Base-by-base conservation (phyloP, 2,113 vertebrate genomes). In the Malurus cyaneus region DNA sequence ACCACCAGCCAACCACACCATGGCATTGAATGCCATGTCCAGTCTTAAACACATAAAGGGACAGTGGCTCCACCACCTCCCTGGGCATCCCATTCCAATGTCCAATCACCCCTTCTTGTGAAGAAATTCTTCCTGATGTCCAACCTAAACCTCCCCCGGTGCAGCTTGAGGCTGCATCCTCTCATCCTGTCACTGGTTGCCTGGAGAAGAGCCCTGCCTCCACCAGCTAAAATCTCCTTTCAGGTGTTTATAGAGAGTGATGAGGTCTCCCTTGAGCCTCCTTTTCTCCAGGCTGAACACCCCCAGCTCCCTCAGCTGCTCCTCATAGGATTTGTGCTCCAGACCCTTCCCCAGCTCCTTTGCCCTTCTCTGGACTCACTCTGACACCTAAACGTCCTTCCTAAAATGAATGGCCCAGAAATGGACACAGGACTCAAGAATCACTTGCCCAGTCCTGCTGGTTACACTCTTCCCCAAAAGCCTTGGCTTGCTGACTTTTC, bases 161-260 rank as follows among this genome's bases (percentile, higher is more conserved):
- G 2, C 50, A 19, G 39, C 34, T 42, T 49, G 60, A 34, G 24
- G 29, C 52, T 56, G 14, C 32, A 59, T 41, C 1, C 24, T 65
- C 60, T 41, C 15, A 59, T 41, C 1, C 24, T 65, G 50, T 41
- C 15, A 49, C 12, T 24, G 60, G 18, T 0, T 74, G 29, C n/a
- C 23, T 29, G 60, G 41, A 84, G n/a, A 41, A 49, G 23, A 24
- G 24, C 3, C 24, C 4, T 0, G 18, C 2, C 23, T 1, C 28
- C 8, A 3, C 8, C 6, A 1, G n/a, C 59, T 56, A 5, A 18
- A 41, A 1, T 2, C n/a, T 15, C 18, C 57, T 6, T 1, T 18
- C 41, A 18, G 1, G 4, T 1, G 2, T 18, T 3, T 64, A 11
- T 46, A 21, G 7, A 18, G 18, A 39, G 23, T 3, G 17, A 21